A percentile compares a stretch with the other conserved stretches of the same genome.
These are phyloP conservation scores for Leptosomus discolor DNA, from an alignment of 2,113 vertebrate genomes.

Conservation along the genomic window DNA sequence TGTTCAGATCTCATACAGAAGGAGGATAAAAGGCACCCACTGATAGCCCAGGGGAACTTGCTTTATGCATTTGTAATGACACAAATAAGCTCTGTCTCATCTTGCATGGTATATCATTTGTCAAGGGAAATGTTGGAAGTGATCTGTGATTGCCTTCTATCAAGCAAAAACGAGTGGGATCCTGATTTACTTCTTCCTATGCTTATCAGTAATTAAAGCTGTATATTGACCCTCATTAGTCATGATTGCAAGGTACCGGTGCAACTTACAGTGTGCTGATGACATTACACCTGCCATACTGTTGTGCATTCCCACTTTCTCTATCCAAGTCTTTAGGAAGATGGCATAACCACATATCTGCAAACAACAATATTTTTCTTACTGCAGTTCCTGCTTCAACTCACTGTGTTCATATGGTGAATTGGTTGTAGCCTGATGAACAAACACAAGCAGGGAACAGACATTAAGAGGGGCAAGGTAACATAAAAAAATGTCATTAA, in stretches of 20 bases:
- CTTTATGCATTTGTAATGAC: background rate
- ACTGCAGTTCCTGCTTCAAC: background rate
- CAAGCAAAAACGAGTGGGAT: background rate
- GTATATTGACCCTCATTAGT: background rate
- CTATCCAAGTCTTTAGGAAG: background rate
- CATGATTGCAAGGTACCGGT: background rate
- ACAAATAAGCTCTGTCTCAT: background rate
- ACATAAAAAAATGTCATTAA: background rate
- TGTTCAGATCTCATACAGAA: background rate
- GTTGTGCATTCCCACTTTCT: background rate
- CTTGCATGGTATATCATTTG: background rate
- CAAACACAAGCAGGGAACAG: background rate
- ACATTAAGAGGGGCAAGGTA: background rate
- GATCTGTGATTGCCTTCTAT: background rate
- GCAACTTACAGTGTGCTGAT: background rate
- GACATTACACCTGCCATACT: background rate
- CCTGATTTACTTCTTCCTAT: background rate
- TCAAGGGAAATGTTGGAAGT: background rate
- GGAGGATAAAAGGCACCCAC: background rate
- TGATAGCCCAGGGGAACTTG: background rate
- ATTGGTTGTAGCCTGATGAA: background rate
- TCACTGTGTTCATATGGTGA: rapidly evolving
- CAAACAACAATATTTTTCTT: background rate
- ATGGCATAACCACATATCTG: background rate
- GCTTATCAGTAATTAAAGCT: background rate